Percentiles rank a stretch among this genome's conserved stretches.
Conservation (phyloP, 2,888 invertebrate species). For the Meliscaeva auricollis region DNA sequence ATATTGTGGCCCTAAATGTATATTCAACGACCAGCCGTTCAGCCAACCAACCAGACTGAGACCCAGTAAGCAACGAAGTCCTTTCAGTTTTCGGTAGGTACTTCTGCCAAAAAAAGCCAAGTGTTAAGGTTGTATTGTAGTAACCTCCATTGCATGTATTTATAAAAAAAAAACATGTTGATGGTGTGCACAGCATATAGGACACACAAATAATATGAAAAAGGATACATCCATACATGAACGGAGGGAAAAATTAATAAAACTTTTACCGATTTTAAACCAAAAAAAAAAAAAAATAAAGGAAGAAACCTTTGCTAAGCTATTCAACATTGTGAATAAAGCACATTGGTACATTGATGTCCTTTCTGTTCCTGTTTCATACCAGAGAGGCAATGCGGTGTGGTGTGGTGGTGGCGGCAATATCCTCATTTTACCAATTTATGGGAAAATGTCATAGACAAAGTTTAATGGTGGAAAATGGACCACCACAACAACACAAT, state of each 20-base stretch:
- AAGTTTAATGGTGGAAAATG: slow-evolving; percentile 71
- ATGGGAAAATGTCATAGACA: slow-evolving; percentile 75
- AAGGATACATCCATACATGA: not conserved
- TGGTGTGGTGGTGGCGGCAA: slow-evolving; percentile 30
- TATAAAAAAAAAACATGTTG: not conserved
- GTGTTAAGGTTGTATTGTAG: not conserved
- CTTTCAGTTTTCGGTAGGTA: slow-evolving; percentile 35
- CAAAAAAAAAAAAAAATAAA: slow-evolving; percentile 26
- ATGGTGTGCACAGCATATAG: slow-evolving; percentile 4
- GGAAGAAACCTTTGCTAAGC: slow-evolving; percentile 3
- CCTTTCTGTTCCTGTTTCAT: slow-evolving; percentile 11
- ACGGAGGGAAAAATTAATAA: slow-evolving; percentile 70
- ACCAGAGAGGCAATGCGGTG: not conserved
- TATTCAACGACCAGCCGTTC: slow-evolving; percentile 15
- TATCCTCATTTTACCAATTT: slow-evolving; percentile 74
- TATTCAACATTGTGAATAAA: slow-evolving; percentile 10
- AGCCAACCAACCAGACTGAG: slow-evolving; percentile 12
- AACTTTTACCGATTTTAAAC: slow-evolving; percentile 65
- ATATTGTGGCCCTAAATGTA: slow-evolving; percentile 49
- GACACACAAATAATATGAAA: not conserved
- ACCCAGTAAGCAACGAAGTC: not conserved
- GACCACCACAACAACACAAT: slow-evolving; percentile 51
- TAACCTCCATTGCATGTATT: not conserved
- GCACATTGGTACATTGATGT: slow-evolving; percentile 53
- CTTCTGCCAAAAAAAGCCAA: slow-evolving; percentile 55